Evolutionary conservation across 2,888 invertebrate species (phyloP).

Genomic region (Subacronicta megacephala): DNA sequence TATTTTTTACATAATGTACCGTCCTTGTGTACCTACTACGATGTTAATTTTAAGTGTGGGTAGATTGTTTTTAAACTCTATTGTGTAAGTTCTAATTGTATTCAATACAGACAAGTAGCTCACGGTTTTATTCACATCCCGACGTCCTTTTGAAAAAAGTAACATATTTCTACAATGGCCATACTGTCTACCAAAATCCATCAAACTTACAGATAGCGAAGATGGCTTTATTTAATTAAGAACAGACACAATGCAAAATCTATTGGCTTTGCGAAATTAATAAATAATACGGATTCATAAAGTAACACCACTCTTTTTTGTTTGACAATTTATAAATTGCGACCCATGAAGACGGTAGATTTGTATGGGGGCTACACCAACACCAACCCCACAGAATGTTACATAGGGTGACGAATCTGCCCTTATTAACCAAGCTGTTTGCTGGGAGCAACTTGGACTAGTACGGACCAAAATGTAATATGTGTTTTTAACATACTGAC

Average conservation of each 20-base stretch:
- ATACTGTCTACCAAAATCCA: no score
- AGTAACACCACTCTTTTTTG: neutral
- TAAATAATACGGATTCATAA: no score
- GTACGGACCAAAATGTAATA: neutral
- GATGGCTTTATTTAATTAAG: no score
- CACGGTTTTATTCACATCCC: no score
- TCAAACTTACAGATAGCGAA: no score
- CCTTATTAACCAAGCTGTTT: neutral
- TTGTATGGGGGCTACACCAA: no score
- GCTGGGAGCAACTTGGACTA: neutral
- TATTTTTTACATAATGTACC: conserved; percentile 2
- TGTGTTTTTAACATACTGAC: neutral
- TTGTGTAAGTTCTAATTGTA: neutral
- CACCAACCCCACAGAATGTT: neutral
- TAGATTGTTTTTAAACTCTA: conserved; percentile 2
- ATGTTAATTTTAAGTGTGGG: conserved; percentile 6
- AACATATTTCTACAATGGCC: no score
- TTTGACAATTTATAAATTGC: neutral
- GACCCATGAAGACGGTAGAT: no score
- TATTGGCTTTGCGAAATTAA: no score
- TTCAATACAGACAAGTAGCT: neutral
- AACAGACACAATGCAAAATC: no score
- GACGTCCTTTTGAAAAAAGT: no score
- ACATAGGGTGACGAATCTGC: neutral
- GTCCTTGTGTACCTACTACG: conserved; percentile 1